phyloP scores from a whole-genome alignment of 2,113 vertebrate genomes.

The Cyanistes caeruleus region DNA sequence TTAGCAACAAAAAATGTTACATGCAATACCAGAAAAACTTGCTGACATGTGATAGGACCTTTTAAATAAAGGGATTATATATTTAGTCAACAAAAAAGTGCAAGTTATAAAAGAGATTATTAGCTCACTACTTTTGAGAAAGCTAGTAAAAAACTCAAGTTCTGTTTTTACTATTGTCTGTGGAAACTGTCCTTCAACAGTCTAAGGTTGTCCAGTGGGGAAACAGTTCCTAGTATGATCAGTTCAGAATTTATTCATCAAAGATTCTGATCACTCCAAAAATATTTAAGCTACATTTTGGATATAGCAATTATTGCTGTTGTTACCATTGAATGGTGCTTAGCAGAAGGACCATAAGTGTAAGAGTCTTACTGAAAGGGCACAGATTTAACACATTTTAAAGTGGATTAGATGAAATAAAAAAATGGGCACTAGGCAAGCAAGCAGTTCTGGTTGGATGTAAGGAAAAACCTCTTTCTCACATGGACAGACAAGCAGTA shows the following conservation, averaged over 20 bases:
- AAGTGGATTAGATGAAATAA: background rate
- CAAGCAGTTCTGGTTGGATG: background rate
- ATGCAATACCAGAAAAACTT: background rate
- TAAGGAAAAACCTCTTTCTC: background rate
- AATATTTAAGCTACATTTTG: background rate
- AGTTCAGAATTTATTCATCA: background rate
- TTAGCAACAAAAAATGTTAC: background rate
- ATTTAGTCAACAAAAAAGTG: background rate
- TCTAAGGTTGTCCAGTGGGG: background rate
- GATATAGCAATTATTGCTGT: background rate
- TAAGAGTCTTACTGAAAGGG: background rate
- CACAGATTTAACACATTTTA: background rate
- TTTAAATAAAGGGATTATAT: background rate
- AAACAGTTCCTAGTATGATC: background rate
- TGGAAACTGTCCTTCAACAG: background rate
- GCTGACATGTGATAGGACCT: background rate
- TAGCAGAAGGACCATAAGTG: rapidly evolving
- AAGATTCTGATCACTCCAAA: background rate
- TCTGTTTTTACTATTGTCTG: background rate
- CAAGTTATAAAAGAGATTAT: background rate
- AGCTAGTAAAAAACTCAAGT: background rate
- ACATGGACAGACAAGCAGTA: background rate
- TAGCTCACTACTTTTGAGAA: background rate
- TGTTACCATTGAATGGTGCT: background rate
- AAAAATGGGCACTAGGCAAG: background rate